Conservation (phyloP, 1,140 invertebrate genomes). For the Dinothrombium tinctorium region DNA sequence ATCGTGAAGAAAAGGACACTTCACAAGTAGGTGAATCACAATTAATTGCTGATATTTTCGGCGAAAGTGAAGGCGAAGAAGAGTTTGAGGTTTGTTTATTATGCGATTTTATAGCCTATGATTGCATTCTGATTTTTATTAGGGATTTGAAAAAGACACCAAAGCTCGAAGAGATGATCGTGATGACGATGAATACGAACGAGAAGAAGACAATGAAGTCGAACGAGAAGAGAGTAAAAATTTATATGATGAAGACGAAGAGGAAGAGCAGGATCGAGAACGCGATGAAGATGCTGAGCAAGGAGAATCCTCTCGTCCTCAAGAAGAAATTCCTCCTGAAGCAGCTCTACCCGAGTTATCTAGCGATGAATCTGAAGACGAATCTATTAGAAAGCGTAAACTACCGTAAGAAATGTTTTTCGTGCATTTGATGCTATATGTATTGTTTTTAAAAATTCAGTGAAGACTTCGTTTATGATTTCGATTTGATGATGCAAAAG, state of each 20-base stretch:
- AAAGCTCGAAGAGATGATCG: too few species aligned
- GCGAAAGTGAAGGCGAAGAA: too few species aligned
- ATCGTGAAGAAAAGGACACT: background rate
- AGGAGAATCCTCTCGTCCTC: conserved; percentile 1
- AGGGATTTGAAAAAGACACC: too few species aligned
- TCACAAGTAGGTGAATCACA: too few species aligned
- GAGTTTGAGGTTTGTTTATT: too few species aligned
- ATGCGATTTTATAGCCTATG: too few species aligned
- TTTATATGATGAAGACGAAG: conserved; percentile 13
- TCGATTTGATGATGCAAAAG: conserved; percentile 61
- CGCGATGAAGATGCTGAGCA: conserved; percentile 8
- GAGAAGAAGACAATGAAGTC: too few species aligned
- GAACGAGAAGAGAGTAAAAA: background rate
- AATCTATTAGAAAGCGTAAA: background rate
- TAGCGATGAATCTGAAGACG: conserved; percentile 6
- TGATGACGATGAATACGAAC: too few species aligned
- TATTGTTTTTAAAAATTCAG: background rate
- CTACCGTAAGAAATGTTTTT: background rate
- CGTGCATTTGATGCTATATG: background rate
- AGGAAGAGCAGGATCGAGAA: conserved; percentile 3
- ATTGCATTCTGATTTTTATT: too few species aligned
- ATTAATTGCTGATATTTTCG: too few species aligned
- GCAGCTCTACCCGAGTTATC: conserved; percentile 1
- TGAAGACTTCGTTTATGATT: conserved; percentile 36
- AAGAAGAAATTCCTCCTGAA: background rate